Conservation (phyloP, 2,888 invertebrate species). For the Trimorus sp. region DNA sequence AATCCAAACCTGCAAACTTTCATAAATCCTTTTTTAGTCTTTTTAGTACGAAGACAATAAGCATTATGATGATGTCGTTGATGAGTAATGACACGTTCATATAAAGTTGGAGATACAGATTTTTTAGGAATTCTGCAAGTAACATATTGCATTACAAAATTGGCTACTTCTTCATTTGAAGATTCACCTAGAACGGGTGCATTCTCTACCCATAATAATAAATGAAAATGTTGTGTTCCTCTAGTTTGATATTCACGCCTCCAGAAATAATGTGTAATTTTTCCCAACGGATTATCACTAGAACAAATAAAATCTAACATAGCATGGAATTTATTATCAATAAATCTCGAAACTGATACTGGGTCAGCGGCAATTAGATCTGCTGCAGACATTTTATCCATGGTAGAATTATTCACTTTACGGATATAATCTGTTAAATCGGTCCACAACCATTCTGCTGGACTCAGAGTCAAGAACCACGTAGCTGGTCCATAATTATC, state of each 20-base stretch:
- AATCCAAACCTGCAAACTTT: slow-evolving; percentile 66
- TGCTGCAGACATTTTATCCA: slow-evolving; percentile 60
- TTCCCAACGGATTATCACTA: not conserved
- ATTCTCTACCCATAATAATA: not conserved
- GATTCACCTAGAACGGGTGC: not conserved
- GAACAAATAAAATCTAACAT: slow-evolving; percentile 13
- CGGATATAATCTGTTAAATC: slow-evolving; percentile 23
- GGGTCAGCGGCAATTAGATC: slow-evolving; percentile 8
- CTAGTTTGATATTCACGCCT: not conserved
- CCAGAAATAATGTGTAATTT: too few species aligned
- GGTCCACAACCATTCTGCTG: not conserved
- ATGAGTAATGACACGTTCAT: not conserved
- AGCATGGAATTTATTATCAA: not conserved
- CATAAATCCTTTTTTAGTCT: slow-evolving; percentile 37
- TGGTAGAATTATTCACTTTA: slow-evolving; percentile 34
- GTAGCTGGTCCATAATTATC: slow-evolving; percentile 4
- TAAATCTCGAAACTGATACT: not conserved
- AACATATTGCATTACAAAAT: slow-evolving; percentile 20
- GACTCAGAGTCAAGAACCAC: not conserved
- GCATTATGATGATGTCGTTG: slow-evolving; percentile 16
- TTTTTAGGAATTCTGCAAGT: slow-evolving; percentile 13
- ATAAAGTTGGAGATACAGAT: slow-evolving; percentile 7
- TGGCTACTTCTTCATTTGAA: slow-evolving; percentile 44
- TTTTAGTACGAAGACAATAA: slow-evolving; percentile 9
- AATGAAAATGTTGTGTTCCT: slow-evolving; percentile 2